A percentile compares a stretch with the other conserved stretches of the same genome.
phyloP scores from a whole-genome alignment of 2,888 invertebrate species.

The Anthrax anthrax region DNA sequence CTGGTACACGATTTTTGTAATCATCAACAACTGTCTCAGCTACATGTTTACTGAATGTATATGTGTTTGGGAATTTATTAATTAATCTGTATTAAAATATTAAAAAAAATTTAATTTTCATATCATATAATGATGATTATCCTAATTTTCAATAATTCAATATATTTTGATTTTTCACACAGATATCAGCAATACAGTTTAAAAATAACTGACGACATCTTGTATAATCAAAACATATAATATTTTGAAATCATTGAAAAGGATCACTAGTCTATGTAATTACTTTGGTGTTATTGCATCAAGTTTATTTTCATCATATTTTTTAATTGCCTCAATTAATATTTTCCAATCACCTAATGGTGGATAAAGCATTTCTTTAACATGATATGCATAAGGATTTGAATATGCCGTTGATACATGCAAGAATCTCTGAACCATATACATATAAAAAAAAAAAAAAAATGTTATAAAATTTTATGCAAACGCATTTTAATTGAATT shows the following conservation, averaged over 20 bases:
- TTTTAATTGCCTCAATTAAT: constrained; percentile 43
- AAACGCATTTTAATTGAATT: not conserved
- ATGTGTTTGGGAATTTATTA: constrained; percentile 61
- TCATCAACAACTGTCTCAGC: constrained; percentile 61
- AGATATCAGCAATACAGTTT: not conserved
- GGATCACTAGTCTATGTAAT: too few relatives aligned
- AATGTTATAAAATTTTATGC: not conserved
- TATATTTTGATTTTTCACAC: not conserved
- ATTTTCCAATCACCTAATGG: constrained; percentile 46
- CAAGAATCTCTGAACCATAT: constrained; percentile 43
- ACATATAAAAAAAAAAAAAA: not conserved
- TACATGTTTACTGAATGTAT: constrained; percentile 68
- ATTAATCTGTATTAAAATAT: constrained; percentile 33
- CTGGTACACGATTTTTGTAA: constrained; percentile 44
- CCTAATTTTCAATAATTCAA: too few relatives aligned
- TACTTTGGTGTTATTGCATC: not conserved
- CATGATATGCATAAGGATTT: constrained; percentile 51
- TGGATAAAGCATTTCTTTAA: constrained; percentile 59
- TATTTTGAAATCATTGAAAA: too few relatives aligned
- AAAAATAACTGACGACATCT: too few relatives aligned
- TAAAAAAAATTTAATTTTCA: too few relatives aligned
- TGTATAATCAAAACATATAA: too few relatives aligned
- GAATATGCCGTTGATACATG: constrained; percentile 72
- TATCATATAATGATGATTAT: too few relatives aligned
- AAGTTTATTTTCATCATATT: constrained; percentile 13